These are phyloP conservation scores for Thalassoma bifasciatum DNA, from an alignment of 2,113 vertebrate species.

Conservation along the genomic window DNA sequence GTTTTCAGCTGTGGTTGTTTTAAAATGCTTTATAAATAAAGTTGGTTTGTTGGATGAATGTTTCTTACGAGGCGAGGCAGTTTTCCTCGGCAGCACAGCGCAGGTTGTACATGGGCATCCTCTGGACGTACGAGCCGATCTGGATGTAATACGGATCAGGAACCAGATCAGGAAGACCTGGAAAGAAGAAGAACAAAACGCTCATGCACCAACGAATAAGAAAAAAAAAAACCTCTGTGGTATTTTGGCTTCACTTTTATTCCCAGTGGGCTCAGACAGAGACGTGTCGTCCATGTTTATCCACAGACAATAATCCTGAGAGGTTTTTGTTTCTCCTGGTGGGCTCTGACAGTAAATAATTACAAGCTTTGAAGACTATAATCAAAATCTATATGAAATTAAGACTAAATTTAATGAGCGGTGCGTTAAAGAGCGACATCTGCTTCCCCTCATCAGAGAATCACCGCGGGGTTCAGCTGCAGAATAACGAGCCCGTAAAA, in stretches of 20 bases:
- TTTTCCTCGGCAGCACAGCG: conserved; percentile 96
- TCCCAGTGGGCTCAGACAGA: no score
- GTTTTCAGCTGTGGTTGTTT: no score
- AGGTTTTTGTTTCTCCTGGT: no score
- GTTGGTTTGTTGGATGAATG: no score
- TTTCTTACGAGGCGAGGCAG: conserved; percentile 90
- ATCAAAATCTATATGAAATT: not conserved
- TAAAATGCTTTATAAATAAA: no score
- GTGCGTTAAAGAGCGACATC: not conserved
- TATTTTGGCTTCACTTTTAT: no score
- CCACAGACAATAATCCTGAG: no score
- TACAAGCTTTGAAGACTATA: not conserved
- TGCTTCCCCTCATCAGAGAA: not conserved
- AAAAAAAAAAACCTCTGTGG: no score
- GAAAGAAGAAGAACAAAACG: not conserved
- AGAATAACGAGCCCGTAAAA: conserved; percentile 18
- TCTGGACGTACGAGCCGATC: conserved; percentile 92
- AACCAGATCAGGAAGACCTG: conserved; percentile 97
- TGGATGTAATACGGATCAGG: conserved; percentile 96
- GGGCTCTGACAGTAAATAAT: not conserved
- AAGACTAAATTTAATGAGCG: not conserved
- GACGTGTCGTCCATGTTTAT: no score
- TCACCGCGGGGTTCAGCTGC: not conserved
- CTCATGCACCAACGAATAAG: no score
- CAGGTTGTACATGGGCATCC: conserved; percentile 93